Base-by-base conservation (phyloP, 1,140 invertebrate species). In the Thrips palmi region DNA sequence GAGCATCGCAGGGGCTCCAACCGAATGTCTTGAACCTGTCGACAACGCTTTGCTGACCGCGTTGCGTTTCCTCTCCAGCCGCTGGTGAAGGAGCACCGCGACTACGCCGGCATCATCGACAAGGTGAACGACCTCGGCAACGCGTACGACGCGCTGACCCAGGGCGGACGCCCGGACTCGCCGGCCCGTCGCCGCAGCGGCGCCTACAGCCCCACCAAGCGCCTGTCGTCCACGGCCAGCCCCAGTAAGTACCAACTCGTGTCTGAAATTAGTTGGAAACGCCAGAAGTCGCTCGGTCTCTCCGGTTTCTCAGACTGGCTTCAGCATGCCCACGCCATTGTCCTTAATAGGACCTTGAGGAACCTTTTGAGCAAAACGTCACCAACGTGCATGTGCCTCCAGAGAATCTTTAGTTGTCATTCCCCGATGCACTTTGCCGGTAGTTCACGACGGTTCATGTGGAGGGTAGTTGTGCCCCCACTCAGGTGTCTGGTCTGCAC, bases 81-180 rank as follows among this genome's bases (percentile, higher is more conserved):
- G 0, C 67, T 96, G 23, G 60, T 77, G 15, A 88, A 89, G 51
- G 87, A 93, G 51, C 84, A 92, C 58, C 70, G 82, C 22, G 85
- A 89, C 47, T 91, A 79, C 59, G 74, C 69, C 1, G 58, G 70
- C 1, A 88, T 77, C 11, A 79, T 94, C 37, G 88, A 94, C 46
- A 91, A 86, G 61, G 68, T 93, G 18, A 91, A 91, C 58, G 87
- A 93, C 52, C 62, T 88, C 1, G 89, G 87, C 2, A 74, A 72
- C 25, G 63, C 75, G 18, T 89, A 89, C 49, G 87, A 94, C 52
- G 74, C 76, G 18, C 53, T 92, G 28, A 62, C 79, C 34, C n/a
- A n/a, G n/a, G n/a, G n/a, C n/a, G n/a, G n/a, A n/a, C 61, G 75
- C 20, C 72, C 76, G 1, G 81, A 86, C 37, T 80, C 76, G 40